Base-by-base conservation (phyloP, 2,888 invertebrate species). In the Biston betularia region DNA sequence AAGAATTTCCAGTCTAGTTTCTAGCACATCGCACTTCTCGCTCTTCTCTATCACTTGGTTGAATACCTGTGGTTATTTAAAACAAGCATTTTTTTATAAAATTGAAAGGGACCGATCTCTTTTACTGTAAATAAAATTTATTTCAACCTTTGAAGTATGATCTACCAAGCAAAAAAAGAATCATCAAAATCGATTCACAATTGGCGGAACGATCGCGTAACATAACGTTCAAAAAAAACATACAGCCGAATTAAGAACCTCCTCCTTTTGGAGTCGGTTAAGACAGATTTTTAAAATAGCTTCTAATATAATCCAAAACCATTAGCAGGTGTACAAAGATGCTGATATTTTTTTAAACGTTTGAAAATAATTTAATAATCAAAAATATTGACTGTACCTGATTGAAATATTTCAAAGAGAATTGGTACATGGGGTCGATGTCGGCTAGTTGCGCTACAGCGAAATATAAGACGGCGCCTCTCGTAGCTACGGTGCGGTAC, bases 371-470 rank as follows among this genome's bases (percentile, higher is more conserved):
- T 5, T 8, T 42, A 42, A 44, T 44, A 6, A 35, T 14, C 8
- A 35, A 49, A 49, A 33, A 49, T 33, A 33, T 8, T 49, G 12
- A 66, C 59, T 24, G 35, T 49, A 80, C 90, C 87, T 92, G 91
- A 61, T 86, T 97, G 83, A 98, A 98, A 92, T 98, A 98, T 78
- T 97, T 98, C 45, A 98, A 92, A 0, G 98, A 98, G 89, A 97
- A 98, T 89, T 99, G 98, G 88, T 99, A 99, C 98, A 98, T 98
- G 0, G 98, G 97, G 88, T 99, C 98, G 65, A 99, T 97, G 78
- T 98, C 97, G 0, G 97, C 96, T 15, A 99, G 92, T 82, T 97
- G 96, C 0, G 98, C 97, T 2, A 98, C 97, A 0, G 98, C 97
- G 86, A 98, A 98, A 88, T 98, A 99, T 6, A 99, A 90, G 15